Base-by-base conservation (phyloP, 1,140 invertebrate species). In the Pogonognathellus flavescens region DNA sequence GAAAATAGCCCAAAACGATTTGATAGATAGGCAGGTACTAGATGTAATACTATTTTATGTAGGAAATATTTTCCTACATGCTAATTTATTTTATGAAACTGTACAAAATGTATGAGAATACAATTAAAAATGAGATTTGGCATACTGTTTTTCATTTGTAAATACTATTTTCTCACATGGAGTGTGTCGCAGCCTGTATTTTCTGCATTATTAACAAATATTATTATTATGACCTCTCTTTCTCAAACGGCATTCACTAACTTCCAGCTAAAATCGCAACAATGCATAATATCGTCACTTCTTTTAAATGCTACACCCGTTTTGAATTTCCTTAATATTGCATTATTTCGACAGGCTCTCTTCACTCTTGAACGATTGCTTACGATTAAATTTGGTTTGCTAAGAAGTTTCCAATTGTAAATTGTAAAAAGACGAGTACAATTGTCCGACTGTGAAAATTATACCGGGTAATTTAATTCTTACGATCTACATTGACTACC, bases 81-180 rank as follows among this genome's bases (percentile, higher is more conserved):
- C 10, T 14, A 31, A 11, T 14, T 20, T 14, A 31, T 66, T 25
- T 25, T 66, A 25, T 13, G 22, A 22, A 66, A 20, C 13, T 60
- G 25, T 66, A 25, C 25, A 66, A 20, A 66, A 0, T 14, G 60
- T n/a, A 60, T 60, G n/a, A 60, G 11, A 22, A 25, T 25, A 66
- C 25, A 18, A 76, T 41, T n/a, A 31, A 76, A 50, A 76, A 76
- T 76, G 70, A 76, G 70, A 76, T 76, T 76, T 76, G 70, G 70
- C 70, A 76, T 76, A 76, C n/a, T 57, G 53, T 57, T 76, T 76
- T 76, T 76, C 49, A 76, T 50, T 76, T 76, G 70, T 76, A 76
- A 76, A 76, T 76, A 76, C 25, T 59, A 59, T 66, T 49, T n/a
- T 2, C 16, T 76, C 3, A 8, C 41, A 76, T 76, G 25, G 11